Evolutionary conservation across 37 sponge, comb jelly and placozoan species (phyloP), one percentile per base, ranked within the genome.

Genomic region (Oscarella lobularis): DNA sequence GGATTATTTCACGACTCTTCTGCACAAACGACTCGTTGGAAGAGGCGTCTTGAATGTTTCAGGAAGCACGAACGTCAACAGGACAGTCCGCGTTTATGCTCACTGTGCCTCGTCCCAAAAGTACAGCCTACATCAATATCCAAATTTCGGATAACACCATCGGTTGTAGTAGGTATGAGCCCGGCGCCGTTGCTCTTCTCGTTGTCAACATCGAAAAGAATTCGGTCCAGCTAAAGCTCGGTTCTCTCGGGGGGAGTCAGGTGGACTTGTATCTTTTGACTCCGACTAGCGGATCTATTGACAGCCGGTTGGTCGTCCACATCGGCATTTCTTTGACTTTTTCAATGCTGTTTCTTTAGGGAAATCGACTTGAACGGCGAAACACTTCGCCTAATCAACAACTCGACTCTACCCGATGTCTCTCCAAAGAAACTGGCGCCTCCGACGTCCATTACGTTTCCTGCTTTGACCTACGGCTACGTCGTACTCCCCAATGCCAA

Each of bases 21-120:
- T 77, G 48, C 74, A 83, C 75, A 83, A 83, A 74, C 74, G 1
- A 9, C 73, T 84, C 3, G 81, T 84, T n/a, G 80, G 85, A 31
- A 3, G 35, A 36, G 55, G 37, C 35, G 85, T 79, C 0, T 48
- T 84, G 41, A n/a, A 74, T 38, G 76, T 84, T 35, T 4, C 29
- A 68, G 31, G 31, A 5, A 29, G 66, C 29, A n/a, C n/a, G n/a
- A 67, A 36, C 1, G 20, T 40, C 20, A 77, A 77, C 0, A 38
- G 76, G 3, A 33, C 71, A 35, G 76, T 84, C 41, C 74, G 85
- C 30, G 76, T 67, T 32, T 84, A 80, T 38, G 85, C 81, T 35
- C 85, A 84, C 76, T 84, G 85, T 35, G 33, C 14, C 60, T 27
- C 9, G 9, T 20, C 9, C 9, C 9, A 9, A 48, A 48, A 9